Percentiles rank a stretch among this genome's conserved stretches.
Evolutionary conservation across 2,797 vertebrate species (phyloP).

Genomic region (Balearica regulorum): DNA sequence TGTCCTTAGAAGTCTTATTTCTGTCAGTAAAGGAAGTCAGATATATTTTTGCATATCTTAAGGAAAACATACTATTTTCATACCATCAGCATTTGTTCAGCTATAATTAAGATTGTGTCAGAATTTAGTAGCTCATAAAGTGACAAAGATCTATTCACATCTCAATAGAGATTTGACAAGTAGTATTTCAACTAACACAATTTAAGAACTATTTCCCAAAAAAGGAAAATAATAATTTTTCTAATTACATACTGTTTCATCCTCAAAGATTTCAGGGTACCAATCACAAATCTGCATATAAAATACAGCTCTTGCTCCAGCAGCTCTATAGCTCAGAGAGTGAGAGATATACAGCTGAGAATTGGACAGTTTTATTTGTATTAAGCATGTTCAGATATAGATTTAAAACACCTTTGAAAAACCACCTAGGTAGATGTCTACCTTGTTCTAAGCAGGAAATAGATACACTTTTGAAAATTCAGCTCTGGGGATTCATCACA

Average conservation of each 20-base stretch:
- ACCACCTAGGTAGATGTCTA: not conserved
- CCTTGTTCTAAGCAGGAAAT: not conserved
- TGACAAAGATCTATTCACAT: not conserved
- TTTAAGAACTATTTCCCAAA: not conserved
- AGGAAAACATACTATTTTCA: not conserved
- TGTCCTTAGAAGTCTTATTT: not conserved
- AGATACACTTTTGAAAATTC: not conserved
- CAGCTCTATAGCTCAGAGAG: not conserved
- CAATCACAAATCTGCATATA: not conserved
- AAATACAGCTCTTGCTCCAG: not conserved
- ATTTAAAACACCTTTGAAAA: not conserved
- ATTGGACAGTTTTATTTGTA: not conserved
- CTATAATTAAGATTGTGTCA: not conserved
- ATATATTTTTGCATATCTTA: not conserved
- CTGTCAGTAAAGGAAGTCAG: not conserved
- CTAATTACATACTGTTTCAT: not conserved
- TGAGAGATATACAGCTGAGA: not conserved
- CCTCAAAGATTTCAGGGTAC: not conserved
- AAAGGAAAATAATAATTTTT: not conserved
- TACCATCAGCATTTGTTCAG: not conserved
- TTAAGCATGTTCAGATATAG: not conserved
- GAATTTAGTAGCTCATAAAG: not conserved
- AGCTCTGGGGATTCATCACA: not conserved
- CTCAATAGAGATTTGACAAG: not conserved
- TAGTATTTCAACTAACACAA: not conserved